Base-by-base conservation (phyloP, 2,113 vertebrate genomes). In the Hoplias malabaricus region DNA sequence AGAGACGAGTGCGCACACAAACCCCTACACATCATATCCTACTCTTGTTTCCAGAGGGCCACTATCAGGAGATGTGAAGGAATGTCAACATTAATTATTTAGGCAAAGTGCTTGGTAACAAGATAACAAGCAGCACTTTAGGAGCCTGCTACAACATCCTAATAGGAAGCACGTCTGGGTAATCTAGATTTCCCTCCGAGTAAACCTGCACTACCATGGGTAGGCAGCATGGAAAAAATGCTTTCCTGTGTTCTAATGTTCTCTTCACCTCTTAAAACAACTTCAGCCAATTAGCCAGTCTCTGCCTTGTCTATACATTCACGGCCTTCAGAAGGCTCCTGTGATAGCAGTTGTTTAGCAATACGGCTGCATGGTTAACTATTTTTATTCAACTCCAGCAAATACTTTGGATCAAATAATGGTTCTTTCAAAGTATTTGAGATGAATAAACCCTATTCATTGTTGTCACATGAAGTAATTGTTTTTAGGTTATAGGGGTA, bases 11-110 rank as follows among this genome's bases (percentile, higher is more conserved):
- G 53, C 21, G 69, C 68, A 69, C 38, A 82, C 25, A 76, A 59
- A 42, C 38, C 7, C 19, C 19, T 27, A 36, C 19, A 82, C 63
- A 73, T 59, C 53, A 81, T 87, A 48, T 72, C 78, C 46, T 73
- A n/a, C 57, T 50, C n/a, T 50, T 69, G 66, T 50, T 83, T 84
- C 82, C 84, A 77, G 56, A 36, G 67, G 74, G 38, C 46, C 69
- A 36, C 61, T 73, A 73, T 66, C 46, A 82, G 78, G 72, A 81
- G 77, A 75, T 77, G 86, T 83, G 81, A 82, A 82, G 85, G 86
- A 87, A 89, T 84, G 79, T 74, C 56, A 80, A 83, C 83, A 86
- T 88, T 77, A 88, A 88, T 91, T 79, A 90, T 88, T 91, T 83
- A 89, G 83, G 82, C 56, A 56, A 82, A 79, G 84, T 65, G 77